Evolutionary conservation across 2,113 vertebrate species (phyloP).

Genomic region (Periophthalmodon schlosseri): DNA sequence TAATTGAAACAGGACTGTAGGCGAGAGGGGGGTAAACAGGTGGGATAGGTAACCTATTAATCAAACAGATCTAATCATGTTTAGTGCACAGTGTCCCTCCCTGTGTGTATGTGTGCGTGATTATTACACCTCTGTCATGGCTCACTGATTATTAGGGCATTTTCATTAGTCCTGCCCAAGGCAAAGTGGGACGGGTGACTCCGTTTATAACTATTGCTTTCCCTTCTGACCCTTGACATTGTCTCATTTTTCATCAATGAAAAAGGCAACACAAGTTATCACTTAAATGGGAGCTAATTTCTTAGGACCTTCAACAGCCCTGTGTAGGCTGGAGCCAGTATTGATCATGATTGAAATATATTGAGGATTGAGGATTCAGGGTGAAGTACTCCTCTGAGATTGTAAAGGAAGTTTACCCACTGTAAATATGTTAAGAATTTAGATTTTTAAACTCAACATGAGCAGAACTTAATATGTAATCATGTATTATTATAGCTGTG

Average conservation of each 20-base stretch:
- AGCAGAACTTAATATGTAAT: not conserved
- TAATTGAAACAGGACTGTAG: conserved; percentile 5
- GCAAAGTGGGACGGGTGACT: conserved; percentile 16
- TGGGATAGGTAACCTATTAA: not conserved
- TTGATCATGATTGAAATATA: conserved; percentile 22
- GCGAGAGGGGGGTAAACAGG: conserved; percentile 1
- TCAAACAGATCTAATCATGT: conserved; percentile 10
- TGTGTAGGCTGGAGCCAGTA: conserved; percentile 9
- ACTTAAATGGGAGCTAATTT: conserved; percentile 25
- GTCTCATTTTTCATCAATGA: conserved; percentile 15
- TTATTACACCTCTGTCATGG: conserved; percentile 12
- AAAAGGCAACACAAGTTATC: conserved; percentile 12
- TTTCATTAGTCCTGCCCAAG: conserved; percentile 28
- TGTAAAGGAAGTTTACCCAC: not conserved
- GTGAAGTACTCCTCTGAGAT: not conserved
- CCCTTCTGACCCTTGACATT: conserved; percentile 46
- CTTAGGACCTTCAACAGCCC: conserved; percentile 24
- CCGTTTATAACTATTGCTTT: conserved; percentile 31
- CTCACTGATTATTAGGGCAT: conserved; percentile 18
- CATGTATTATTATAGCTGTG: not conserved
- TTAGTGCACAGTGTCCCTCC: not conserved
- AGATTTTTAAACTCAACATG: not conserved
- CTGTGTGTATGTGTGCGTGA: not conserved
- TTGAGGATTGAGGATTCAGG: not conserved
- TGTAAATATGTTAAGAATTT: not conserved